Evolutionary conservation across 2,797 vertebrate species (phyloP).

Genomic region (Sus cebifrons): DNA sequence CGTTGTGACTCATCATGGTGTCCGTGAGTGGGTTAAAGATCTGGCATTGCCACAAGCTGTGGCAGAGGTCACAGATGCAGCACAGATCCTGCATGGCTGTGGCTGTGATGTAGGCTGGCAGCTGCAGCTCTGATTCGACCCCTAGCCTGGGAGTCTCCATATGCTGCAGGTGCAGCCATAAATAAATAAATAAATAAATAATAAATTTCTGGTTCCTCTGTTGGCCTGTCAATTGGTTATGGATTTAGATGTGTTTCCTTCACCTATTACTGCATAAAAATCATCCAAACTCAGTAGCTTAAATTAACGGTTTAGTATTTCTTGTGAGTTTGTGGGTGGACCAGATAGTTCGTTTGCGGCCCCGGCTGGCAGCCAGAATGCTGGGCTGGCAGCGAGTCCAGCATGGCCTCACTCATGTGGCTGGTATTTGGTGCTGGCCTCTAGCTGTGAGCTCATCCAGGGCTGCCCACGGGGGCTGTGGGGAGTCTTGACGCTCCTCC

Average conservation of each 20-base stretch:
- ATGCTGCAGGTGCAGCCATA: no score
- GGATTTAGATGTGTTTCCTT: constrained; percentile 3
- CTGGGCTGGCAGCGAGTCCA: not conserved
- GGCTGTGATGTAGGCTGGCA: no score
- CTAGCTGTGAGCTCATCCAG: not conserved
- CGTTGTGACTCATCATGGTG: no score
- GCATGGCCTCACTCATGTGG: no score
- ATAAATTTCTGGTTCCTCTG: not conserved
- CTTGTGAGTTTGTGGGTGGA: not conserved
- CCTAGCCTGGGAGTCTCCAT: no score
- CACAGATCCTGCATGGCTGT: no score
- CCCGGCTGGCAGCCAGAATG: not conserved
- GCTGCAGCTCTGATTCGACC: no score
- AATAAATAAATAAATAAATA: no score
- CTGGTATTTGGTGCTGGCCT: not conserved
- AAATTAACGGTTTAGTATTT: not conserved
- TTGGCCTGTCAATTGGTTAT: not conserved
- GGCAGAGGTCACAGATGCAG: no score
- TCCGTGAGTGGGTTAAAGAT: no score
- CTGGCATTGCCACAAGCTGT: no score
- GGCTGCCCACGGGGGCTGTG: not conserved
- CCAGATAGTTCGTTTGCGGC: not conserved
- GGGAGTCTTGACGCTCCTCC: not conserved
- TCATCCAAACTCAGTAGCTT: not conserved
- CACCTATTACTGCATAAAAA: not conserved